Base-by-base conservation (phyloP, 2,888 invertebrate genomes). In the Philereme transversata region DNA sequence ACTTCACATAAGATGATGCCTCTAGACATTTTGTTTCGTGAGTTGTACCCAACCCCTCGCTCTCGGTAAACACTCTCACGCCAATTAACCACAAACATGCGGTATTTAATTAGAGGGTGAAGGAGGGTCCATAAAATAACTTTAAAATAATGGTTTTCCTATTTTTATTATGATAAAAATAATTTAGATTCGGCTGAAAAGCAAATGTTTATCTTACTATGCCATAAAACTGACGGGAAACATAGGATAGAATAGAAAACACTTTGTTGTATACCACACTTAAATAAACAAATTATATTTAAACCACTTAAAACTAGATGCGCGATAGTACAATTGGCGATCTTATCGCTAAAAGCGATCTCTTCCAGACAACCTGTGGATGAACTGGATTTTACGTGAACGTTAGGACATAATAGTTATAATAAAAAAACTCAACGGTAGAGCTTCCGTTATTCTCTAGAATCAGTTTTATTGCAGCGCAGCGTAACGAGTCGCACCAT, bases 71-170 rank as follows among this genome's bases (percentile, higher is more conserved):
- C 69, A 73, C 67, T 75, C 74, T 73, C 76, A 74, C 75, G 73
- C 76, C 74, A 76, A 78, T 75, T 79, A 74, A 75, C 73, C 74
- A 72, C 77, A 77, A 73, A 77, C 78, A 78, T 76, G 73, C 70
- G 60, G 73, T 74, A 74, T 76, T 81, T 77, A 72, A 79, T 77
- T 73, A 71, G 73, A 74, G 78, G 75, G 73, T 76, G 68, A 74
- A 74, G 68, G 75, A 74, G 62, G 57, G 59, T 57, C 51, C 10
- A 7, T 58, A 46, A 51, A 53, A 58, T 51, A 62, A 45, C 34
- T 49, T 38, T 38, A 54, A 54, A 54, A 45, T 56, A 36, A 56
- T 52, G 45, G 38, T 5, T 38, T 56, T 56, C 40, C 11, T 11
- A 11, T 11, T 11, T 7, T 38, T n/a, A n/a, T 43, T 4, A 43